A percentile compares a stretch with the other conserved stretches of the same genome.
Conservation (phyloP, 2,888 invertebrate species). For the Minunthozetes semirufus region DNA sequence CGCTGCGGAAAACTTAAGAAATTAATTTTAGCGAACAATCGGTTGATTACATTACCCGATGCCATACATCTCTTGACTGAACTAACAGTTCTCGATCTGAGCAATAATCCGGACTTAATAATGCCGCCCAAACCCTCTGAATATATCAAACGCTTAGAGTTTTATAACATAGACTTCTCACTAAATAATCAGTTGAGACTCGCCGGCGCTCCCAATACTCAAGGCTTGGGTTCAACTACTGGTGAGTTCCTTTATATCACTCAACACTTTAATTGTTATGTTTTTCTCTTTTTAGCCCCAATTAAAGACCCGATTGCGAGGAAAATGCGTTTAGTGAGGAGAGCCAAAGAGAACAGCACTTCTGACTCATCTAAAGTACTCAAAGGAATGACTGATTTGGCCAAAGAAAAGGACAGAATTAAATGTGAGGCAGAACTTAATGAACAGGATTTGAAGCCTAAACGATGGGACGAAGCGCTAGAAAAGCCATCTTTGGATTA, state of each 20-base stretch:
- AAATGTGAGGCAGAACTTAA: slow-evolving; percentile 44
- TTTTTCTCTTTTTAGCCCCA: slow-evolving; percentile 51
- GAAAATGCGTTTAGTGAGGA: slow-evolving; percentile 77
- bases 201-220: slow-evolving; percentile 78
- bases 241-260: slow-evolving; percentile 52
- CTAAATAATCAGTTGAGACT: slow-evolving; percentile 84
- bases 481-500: slow-evolving; percentile 94
- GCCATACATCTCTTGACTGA: slow-evolving; percentile 90
- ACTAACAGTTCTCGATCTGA: slow-evolving; percentile 76
- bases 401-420: slow-evolving; percentile 63
- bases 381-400: slow-evolving; percentile 76
- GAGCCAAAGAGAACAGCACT: slow-evolving; percentile 64
- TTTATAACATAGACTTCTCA: slow-evolving; percentile 98
- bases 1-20: slow-evolving; percentile 91
- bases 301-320: slow-evolving; percentile 87
- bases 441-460: slow-evolving; percentile 65
- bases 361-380: slow-evolving; percentile 81
- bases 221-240: slow-evolving; percentile 59
- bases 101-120: slow-evolving; percentile 84
- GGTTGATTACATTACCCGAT: slow-evolving; percentile 90
- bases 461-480: slow-evolving; percentile 90
- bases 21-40: slow-evolving; percentile 84
- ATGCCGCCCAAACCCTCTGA: slow-evolving; percentile 93
- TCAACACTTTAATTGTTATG: too few relatives aligned
- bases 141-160: slow-evolving; percentile 60